Base-by-base conservation (phyloP, 2,797 vertebrate genomes). In the Acanthurus tractus region DNA sequence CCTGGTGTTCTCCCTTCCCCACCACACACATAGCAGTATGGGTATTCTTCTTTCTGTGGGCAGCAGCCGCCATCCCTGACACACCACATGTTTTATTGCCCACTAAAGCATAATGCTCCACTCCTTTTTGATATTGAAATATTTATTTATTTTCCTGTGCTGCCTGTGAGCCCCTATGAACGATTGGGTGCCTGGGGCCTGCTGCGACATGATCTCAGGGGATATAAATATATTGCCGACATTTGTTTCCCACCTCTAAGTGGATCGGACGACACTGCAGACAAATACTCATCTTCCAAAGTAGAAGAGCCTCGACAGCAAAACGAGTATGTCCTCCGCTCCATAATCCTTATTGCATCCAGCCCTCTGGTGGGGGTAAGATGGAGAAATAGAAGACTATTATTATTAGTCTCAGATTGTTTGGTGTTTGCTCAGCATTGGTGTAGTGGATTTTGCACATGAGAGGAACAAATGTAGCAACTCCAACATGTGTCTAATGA, bases 81-180 rank as follows among this genome's bases (percentile, higher is more conserved):
- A 90, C 74, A 7, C 63, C 89, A 83, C 82, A 76, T 93, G 92
- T 90, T 94, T 94, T 93, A 95, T 94, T 78, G 87, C 83, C 88
- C 88, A 93, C 88, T 95, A 94, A 94, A 93, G 89, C 91, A 88
- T 92, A 93, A 93, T 89, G 87, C 85, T 79, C 76, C 78, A 74
- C 86, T 92, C 81, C 84, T 89, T 91, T 93, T 89, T 93, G 90
- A 92, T 93, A 91, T 85, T 80, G 79, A 90, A 90, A 92, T 91
- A 93, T 95, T 93, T 93, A 94, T 94, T 95, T 93, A 91, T 92
- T 93, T 93, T 78, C 71, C 63, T n/a, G 70, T 62, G 74, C 86
- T 50, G 86, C 79, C 86, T 84, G 82, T 86, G 82, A 92, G 87
- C 79, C 86, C 84, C 73, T 46, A 53, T 92, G 91, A 95, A 90